Base-by-base conservation (phyloP, 2,888 invertebrate genomes). In the Lypha dubia region DNA sequence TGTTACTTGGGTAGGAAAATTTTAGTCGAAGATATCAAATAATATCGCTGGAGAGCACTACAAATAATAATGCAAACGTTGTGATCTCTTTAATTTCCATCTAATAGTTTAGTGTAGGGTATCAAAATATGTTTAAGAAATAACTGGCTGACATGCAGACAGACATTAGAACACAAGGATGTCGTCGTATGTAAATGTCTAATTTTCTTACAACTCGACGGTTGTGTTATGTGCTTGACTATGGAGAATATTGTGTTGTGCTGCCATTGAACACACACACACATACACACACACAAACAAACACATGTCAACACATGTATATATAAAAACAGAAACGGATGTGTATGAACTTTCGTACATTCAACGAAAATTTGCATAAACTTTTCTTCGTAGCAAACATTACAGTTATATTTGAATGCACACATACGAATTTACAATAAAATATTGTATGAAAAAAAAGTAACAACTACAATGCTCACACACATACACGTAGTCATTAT, bases 101-200 rank as follows among this genome's bases (percentile, higher is more conserved):
- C n/a, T n/a, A n/a, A n/a, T n/a, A n/a, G n/a, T n/a, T 22, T 15
- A 24, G 22, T 41, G 53, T 70, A 56, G 68, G 24, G 53, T 28
- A 28, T n/a, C 20, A 20, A 20, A 53, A 15, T 38, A 22, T 53
- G 15, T 71, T 70, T 35, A 46, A 65, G 44, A 32, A 71, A 71
- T 24, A 20, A 65, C 56, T 32, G 63, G 53, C 65, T 76, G 44
- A 35, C 63, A 71, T 56, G 49, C 67, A 67, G 68, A 58, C 71
- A 63, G 65, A 38, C 63, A 77, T 51, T 35, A 44, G 11, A 41
- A 58, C 32, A 79, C 41, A 75, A 75, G 79, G 74, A 79, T 83
- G 70, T 79, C 62, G 83, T 83, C 79, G 74, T 83, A 83, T 83
- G 83, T 79, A 74, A 79, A 83, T 83, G 83, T 79, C 83, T 83